phyloP scores from a whole-genome alignment of 2,113 vertebrate genomes.

The Acinonyx jubatus region DNA sequence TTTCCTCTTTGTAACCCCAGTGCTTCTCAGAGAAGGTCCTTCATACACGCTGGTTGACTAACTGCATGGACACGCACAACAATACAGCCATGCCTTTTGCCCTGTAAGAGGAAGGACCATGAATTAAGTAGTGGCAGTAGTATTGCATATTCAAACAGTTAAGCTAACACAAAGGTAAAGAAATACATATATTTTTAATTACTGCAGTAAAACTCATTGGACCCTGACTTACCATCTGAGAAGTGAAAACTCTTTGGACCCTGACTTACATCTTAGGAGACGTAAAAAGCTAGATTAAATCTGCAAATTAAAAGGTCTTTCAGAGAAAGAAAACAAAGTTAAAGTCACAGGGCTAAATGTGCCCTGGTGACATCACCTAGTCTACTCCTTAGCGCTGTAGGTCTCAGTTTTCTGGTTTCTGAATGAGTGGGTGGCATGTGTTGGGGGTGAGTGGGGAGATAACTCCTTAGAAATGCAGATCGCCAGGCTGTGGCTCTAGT shows the following conservation, averaged over 20 bases:
- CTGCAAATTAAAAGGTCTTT: not conserved
- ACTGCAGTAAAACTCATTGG: not conserved
- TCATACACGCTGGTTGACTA: not conserved
- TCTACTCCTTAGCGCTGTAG: accelerated
- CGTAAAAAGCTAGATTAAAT: not conserved
- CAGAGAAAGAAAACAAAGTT: not conserved
- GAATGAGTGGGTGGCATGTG: not conserved
- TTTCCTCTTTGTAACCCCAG: not conserved
- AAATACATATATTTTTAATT: not conserved
- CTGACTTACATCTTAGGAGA: not conserved
- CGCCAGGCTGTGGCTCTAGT: too few relatives aligned
- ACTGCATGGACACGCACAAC: too few relatives aligned
- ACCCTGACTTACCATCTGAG: not conserved
- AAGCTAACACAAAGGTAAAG: not conserved
- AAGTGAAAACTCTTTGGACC: not conserved
- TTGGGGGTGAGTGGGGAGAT: not conserved
- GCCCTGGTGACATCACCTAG: not conserved
- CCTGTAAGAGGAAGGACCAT: not conserved
- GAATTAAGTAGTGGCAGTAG: not conserved
- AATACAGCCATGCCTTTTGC: not conserved
- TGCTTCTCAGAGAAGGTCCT: not conserved
- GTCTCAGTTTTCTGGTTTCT: not conserved
- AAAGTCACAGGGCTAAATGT: not conserved
- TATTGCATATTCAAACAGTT: not conserved
- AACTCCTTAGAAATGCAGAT: not conserved